Evolutionary conservation across 2,797 vertebrate species (phyloP).

Genomic region (Hemibagrus guttatus): DNA sequence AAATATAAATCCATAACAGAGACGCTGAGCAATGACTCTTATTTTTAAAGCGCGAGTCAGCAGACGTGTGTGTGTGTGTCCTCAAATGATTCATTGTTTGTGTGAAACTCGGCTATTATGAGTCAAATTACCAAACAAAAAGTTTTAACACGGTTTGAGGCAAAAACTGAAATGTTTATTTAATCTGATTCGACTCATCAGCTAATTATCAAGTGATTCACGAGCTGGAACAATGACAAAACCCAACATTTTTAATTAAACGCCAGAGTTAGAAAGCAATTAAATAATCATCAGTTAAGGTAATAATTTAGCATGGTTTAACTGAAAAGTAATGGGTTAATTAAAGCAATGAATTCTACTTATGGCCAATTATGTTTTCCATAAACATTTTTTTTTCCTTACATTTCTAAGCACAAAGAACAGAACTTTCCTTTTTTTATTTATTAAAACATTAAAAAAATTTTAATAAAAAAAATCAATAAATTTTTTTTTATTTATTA

Average conservation of each 20-base stretch:
- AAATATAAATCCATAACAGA: constrained; percentile 30
- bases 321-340: not conserved
- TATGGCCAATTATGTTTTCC: too few species aligned
- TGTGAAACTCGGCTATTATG: not conserved
- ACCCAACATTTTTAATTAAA: not conserved
- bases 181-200: not conserved
- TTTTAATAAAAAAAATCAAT: too few species aligned
- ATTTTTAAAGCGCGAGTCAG: not conserved
- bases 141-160: not conserved
- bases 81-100: not conserved
- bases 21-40: constrained; percentile 10
- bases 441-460: too few species aligned
- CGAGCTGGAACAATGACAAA: not conserved
- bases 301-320: not conserved
- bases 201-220: not conserved
- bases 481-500: too few species aligned
- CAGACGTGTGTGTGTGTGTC: not conserved
- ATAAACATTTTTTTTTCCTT: not conserved
- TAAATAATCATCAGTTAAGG: not conserved
- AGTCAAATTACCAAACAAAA: not conserved
- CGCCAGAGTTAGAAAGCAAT: too few species aligned
- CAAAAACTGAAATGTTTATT: not conserved
- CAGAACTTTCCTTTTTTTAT: too few species aligned
- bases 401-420: not conserved
- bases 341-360: not conserved